phyloP scores from a whole-genome alignment of 2,888 invertebrate genomes.

The Drosophila longiperda region DNA sequence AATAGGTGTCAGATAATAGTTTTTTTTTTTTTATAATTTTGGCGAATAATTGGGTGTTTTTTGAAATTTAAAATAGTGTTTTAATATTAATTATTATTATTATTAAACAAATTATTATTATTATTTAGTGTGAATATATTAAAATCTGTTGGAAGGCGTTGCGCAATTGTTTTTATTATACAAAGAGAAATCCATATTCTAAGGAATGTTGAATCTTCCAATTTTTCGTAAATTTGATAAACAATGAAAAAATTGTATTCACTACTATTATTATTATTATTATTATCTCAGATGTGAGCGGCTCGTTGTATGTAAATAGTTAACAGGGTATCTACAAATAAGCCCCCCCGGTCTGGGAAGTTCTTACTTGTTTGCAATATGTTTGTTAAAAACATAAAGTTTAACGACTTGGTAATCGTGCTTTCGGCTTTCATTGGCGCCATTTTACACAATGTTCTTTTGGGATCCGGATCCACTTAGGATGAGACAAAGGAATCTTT shows the following conservation, averaged over 20 bases:
- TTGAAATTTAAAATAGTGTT: accelerated
- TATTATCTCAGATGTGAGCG: accelerated
- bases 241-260: background rate
- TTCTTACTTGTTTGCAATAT: background rate
- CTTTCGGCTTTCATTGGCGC: conserved; percentile 17
- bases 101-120: too few species aligned
- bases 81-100: too few species aligned
- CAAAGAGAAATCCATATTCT: background rate
- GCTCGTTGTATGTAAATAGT: background rate
- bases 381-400: background rate
- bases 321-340: background rate
- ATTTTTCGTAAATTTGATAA: background rate
- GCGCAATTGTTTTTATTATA: background rate
- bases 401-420: conserved; percentile 6
- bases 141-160: background rate
- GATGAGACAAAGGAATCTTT: conserved; percentile 49
- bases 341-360: background rate
- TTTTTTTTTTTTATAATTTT: background rate
- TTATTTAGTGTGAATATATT: background rate
- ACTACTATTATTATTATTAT: background rate
- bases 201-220: accelerated
- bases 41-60: background rate
- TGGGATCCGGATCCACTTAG: conserved; percentile 9
- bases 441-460: conserved; percentile 19
- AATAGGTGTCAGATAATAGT: background rate